Percentiles rank a stretch among this genome's conserved stretches.
These are phyloP conservation scores for Gambusia affinis DNA, from an alignment of 2,113 vertebrate genomes.

Conservation along the genomic window DNA sequence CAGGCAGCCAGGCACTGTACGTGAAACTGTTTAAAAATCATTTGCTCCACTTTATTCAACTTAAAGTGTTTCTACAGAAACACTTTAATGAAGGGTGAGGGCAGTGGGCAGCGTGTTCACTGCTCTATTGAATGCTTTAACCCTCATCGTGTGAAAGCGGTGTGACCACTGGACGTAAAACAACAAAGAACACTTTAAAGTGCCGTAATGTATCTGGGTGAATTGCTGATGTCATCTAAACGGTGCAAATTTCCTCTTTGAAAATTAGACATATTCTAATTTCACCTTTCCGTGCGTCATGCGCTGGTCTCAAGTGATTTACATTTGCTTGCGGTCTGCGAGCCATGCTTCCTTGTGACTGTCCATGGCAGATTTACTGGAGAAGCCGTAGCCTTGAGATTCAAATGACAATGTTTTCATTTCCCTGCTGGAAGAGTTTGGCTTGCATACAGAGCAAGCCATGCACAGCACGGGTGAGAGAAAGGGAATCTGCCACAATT, in stretches of 20 bases:
- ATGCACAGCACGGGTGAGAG: neutral
- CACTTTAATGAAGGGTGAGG: neutral
- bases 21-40: neutral
- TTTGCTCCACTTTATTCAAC: no score
- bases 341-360: conserved; percentile 1
- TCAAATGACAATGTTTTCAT: neutral
- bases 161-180: neutral
- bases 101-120: neutral
- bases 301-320: neutral
- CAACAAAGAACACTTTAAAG: neutral
- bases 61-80: neutral
- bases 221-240: neutral
- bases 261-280: neutral
- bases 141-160: neutral
- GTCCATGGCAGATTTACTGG: neutral
- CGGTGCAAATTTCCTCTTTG: no score
- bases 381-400: neutral
- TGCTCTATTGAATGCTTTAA: neutral
- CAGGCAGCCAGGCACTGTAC: neutral
- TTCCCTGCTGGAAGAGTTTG: conserved; percentile 1
- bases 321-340: neutral
- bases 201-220: neutral
- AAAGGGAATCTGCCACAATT: neutral
- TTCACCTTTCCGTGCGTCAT: neutral
- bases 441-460: neutral